Percentiles rank a stretch among this genome's conserved stretches.
phyloP scores from a whole-genome alignment of 2,888 invertebrate species.

The Pilophorus perplexus region DNA sequence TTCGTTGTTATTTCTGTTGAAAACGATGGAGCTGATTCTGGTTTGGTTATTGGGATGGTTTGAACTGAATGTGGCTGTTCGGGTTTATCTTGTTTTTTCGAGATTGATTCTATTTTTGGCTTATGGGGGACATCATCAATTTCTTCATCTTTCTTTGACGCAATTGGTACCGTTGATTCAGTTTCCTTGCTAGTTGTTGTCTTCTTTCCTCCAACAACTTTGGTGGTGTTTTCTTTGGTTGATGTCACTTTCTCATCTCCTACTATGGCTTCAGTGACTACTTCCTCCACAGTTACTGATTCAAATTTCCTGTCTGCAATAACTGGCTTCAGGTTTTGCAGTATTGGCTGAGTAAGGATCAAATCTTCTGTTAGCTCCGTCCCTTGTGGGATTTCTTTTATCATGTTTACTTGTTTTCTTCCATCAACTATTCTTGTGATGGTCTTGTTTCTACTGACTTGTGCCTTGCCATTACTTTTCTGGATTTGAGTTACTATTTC shows the following conservation, averaged over 20 bases:
- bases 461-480: too few species aligned
- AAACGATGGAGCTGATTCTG: not conserved
- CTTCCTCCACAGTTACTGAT: conserved; percentile 12
- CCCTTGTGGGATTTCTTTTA: not conserved
- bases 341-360: conserved; percentile 5
- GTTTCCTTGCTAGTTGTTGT: too few species aligned
- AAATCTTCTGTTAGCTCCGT: not conserved
- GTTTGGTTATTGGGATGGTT: not conserved
- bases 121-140: conserved; percentile 25
- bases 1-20: not conserved
- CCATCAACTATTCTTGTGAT: too few species aligned
- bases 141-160: not conserved
- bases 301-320: conserved; percentile 16
- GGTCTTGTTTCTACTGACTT: too few species aligned
- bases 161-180: not conserved
- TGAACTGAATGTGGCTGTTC: not conserved
- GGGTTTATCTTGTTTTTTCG: conserved; percentile 4
- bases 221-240: conserved; percentile 40
- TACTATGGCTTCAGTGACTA: conserved; percentile 8
- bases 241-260: conserved; percentile 2
- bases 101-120: conserved; percentile 2
- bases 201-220: conserved; percentile 40
- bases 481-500: too few species aligned
- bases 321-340: not conserved
- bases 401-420: too few species aligned